Evolutionary conservation across 1,140 invertebrate species (phyloP).

Genomic region (Ladona fulva): DNA sequence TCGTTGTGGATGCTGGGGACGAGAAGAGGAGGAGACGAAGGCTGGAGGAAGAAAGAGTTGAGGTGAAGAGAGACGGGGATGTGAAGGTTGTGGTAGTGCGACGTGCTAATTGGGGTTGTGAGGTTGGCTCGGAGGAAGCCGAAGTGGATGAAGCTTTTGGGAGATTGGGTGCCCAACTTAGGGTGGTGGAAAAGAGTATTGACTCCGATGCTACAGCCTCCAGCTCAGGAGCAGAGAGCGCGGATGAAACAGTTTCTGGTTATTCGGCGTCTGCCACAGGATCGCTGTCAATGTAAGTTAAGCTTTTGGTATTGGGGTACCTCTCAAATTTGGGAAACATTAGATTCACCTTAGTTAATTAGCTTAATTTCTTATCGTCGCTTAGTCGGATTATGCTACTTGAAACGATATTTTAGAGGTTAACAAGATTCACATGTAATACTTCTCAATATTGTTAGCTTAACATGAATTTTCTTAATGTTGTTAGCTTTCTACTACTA

Average conservation of each 20-base stretch:
- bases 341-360: no score
- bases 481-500: no score
- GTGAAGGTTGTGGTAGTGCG: neutral
- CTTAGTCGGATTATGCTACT: no score
- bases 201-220: slow-evolving; percentile 90
- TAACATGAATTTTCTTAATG: no score
- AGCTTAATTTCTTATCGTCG: no score
- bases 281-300: neutral
- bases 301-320: no score
- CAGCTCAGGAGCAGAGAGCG: slow-evolving; percentile 87
- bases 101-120: neutral
- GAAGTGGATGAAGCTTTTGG: slow-evolving; percentile 32
- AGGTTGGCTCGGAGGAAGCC: neutral
- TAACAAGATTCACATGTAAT: no score
- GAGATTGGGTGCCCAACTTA: slow-evolving; percentile 56
- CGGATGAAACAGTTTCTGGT: slow-evolving; percentile 44
- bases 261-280: neutral
- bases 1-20: neutral
- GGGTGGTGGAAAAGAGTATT: slow-evolving; percentile 58
- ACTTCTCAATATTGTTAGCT: no score
- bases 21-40: neutral
- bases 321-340: no score
- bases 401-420: no score
- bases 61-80: neutral
- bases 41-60: neutral